Evolutionary conservation across 2,888 invertebrate genomes (phyloP).

Genomic region (Chrysomela aeneicollis): DNA sequence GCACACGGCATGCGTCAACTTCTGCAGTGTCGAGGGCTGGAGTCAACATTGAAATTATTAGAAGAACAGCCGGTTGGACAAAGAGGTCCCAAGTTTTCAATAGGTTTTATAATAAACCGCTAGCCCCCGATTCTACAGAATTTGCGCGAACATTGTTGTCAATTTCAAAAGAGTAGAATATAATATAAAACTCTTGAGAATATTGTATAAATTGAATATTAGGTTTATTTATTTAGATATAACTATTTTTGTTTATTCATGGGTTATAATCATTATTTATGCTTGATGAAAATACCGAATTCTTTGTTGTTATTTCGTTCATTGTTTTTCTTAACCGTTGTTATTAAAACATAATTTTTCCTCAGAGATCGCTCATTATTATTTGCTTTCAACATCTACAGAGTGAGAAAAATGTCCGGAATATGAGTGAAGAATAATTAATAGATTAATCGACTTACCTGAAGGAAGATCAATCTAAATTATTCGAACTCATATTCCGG

Average conservation of each 20-base stretch:
- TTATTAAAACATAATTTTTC: conserved; percentile 1
- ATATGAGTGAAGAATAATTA: too few relatives aligned
- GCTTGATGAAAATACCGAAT: not conserved
- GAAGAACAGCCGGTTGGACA: conserved; percentile 32
- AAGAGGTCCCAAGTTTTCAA: conserved; percentile 24
- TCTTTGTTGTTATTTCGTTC: not conserved
- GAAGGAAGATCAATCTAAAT: too few relatives aligned
- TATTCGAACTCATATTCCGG: too few relatives aligned
- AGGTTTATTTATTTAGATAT: not conserved
- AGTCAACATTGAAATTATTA: too few relatives aligned
- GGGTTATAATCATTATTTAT: not conserved
- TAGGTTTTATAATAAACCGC: conserved; percentile 27
- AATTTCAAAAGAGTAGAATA: not conserved
- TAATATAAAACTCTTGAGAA: not conserved
- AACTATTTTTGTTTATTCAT: too few relatives aligned
- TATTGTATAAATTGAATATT: not conserved
- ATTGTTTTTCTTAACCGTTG: not conserved
- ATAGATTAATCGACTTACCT: too few relatives aligned
- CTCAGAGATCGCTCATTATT: not conserved
- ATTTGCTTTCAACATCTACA: too few relatives aligned
- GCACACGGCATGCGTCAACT: conserved; percentile 28
- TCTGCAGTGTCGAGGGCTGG: too few relatives aligned
- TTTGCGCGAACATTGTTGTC: not conserved
- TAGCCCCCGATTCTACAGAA: too few relatives aligned
- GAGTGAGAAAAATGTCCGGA: too few relatives aligned